Conservation (phyloP, 2,888 invertebrate species). For the Eumacrocentrus americanus region DNA sequence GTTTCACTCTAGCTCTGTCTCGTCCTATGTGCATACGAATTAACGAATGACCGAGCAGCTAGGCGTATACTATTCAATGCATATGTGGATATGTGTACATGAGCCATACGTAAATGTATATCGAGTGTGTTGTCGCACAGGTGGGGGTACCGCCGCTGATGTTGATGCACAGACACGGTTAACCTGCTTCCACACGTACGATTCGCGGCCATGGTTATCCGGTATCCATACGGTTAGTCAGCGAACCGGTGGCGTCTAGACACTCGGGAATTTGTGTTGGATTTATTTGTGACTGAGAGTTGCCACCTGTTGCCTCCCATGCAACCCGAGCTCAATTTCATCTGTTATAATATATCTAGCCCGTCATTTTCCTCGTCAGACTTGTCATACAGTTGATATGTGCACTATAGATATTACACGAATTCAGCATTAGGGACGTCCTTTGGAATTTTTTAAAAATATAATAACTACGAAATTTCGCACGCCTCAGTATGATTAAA, state of each 20-base stretch:
- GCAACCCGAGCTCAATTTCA: conserved; percentile 23
- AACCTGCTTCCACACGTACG: neutral
- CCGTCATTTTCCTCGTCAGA: too few relatives aligned
- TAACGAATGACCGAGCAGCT: neutral
- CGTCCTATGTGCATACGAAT: neutral
- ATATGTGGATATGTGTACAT: too few relatives aligned
- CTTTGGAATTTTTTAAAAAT: too few relatives aligned
- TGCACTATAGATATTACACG: too few relatives aligned
- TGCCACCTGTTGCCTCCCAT: conserved; percentile 59
- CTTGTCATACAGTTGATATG: too few relatives aligned
- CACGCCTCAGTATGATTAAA: too few relatives aligned
- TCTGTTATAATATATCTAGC: neutral
- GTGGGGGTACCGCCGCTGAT: neutral
- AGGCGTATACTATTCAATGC: neutral
- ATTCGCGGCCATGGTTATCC: conserved; percentile 43
- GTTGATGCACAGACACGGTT: conserved; percentile 9
- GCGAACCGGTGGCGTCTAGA: conserved; percentile 53
- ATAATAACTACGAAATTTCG: too few relatives aligned
- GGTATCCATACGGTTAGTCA: conserved; percentile 37
- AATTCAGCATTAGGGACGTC: too few relatives aligned
- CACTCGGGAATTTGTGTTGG: conserved; percentile 53
- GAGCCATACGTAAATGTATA: neutral
- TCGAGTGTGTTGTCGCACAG: too few relatives aligned
- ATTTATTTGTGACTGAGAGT: conserved; percentile 55
- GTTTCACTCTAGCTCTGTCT: neutral